Conservation (phyloP, 2,888 invertebrate species). For the Minunthozetes semirufus region DNA sequence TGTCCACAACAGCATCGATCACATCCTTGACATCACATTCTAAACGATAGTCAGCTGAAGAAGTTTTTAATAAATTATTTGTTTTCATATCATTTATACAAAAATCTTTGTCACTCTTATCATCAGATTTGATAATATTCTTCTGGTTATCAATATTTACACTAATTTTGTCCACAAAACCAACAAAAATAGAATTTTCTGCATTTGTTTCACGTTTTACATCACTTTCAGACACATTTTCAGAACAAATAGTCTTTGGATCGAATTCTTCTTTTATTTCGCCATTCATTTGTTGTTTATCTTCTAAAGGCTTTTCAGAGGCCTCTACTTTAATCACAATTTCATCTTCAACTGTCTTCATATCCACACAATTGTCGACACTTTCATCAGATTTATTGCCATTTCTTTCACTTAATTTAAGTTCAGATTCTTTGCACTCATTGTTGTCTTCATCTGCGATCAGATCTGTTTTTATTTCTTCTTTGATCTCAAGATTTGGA, state of each 20-base stretch:
- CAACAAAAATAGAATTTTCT: not conserved
- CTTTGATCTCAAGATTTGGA: no score
- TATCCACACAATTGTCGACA: not conserved
- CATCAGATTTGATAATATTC: not conserved
- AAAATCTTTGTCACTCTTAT: not conserved
- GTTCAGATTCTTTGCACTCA: no score
- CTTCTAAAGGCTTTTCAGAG: not conserved
- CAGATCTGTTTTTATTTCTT: no score
- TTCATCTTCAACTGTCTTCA: not conserved
- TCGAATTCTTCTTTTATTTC: not conserved
- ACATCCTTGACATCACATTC: slow-evolving; percentile 13
- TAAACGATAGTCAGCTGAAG: not conserved
- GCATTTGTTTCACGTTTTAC: not conserved
- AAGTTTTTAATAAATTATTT: not conserved
- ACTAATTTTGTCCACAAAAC: not conserved
- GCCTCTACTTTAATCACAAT: not conserved
- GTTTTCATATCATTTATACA: not conserved
- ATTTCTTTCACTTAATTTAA: not conserved
- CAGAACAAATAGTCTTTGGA: not conserved
- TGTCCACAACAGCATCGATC: not conserved
- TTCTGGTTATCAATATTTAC: not conserved
- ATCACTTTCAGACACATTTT: slow-evolving; percentile 14
- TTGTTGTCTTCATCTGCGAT: no score
- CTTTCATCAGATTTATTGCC: not conserved
- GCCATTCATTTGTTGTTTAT: not conserved